Evolutionary conservation across 2,888 invertebrate species (phyloP).

Genomic region (Andrena hattorfiana): DNA sequence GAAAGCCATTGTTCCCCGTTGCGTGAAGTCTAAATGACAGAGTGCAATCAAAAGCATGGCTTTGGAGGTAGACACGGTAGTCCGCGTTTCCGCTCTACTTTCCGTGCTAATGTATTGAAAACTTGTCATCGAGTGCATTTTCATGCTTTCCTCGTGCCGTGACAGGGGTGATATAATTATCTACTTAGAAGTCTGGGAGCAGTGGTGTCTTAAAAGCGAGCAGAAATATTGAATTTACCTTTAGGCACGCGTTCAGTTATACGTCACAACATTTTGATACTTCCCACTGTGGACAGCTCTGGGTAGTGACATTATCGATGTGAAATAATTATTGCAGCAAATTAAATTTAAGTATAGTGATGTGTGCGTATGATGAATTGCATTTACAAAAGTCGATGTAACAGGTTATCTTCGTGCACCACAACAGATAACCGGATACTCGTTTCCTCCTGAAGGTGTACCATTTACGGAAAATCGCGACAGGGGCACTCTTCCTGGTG

Average conservation of each 20-base stretch:
- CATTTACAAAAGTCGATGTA: slow-evolving; percentile 42
- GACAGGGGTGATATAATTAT: background rate
- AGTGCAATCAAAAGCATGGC: slow-evolving; percentile 16
- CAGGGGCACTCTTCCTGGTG: slow-evolving; percentile 50
- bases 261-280: no score
- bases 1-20: slow-evolving; percentile 62
- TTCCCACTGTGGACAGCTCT: no score
- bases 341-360: background rate
- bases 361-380: background rate
- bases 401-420: slow-evolving; percentile 47
- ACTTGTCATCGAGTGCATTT: slow-evolving; percentile 40
- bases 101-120: slow-evolving; percentile 36
- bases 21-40: slow-evolving; percentile 47
- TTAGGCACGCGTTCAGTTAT: no score
- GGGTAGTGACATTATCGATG: no score
- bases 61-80: slow-evolving; percentile 38
- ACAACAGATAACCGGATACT: slow-evolving; percentile 58
- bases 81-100: slow-evolving; percentile 50
- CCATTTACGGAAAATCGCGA: slow-evolving; percentile 44
- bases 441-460: slow-evolving; percentile 49
- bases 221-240: no score
- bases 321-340: no score
- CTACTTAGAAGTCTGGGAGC: no score
- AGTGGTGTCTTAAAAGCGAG: no score
- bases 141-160: background rate